Base-by-base conservation (phyloP, 2,113 vertebrate species). In the Smithornis capensis region DNA sequence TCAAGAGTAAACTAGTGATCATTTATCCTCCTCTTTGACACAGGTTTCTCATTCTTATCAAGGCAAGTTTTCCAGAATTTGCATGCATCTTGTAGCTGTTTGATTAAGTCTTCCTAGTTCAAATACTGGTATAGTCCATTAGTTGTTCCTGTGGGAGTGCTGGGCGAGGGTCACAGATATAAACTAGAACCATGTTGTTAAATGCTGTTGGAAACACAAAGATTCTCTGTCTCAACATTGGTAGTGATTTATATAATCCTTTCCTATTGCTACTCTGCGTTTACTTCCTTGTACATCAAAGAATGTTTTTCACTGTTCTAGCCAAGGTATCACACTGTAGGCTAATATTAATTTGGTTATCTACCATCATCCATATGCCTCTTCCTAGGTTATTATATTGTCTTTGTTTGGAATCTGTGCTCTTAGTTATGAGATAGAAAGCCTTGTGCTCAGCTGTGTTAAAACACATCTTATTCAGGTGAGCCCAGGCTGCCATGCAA, bases 391-490 rank as follows among this genome's bases (percentile, higher is more conserved):
- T 88, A 75, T 77, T 95, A 60, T 65, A 56, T 90, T 83, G 83
- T 92, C 79, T 88, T 90, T 94, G 83, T 95, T 94, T 93, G 64
- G 56, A 95, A 71, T 86, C 52, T 75, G 44, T 83, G 79, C 91
- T 93, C 62, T 84, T 94, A 78, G 64, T 88, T 90, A 77, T 19
- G 76, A 93, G 93, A 88, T 22, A 91, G 92, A 97, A 64, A 88
- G 90, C 88, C 90, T 83, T 94, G 86, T 92, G 88, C 77, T 96
- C 69, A 75, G 83, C 92, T 94, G 85, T 87, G 86, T 96, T 96
- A 90, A 95, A 96, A 95, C 45, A 59, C 68, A 84, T 94, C 73
- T 97, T 94, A 90, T 57, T 96, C 92, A 96, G 90, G 92, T 90
- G 73, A 95, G 53, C 69, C 82, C 69, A 81, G 76, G 27, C 91